Conservation (phyloP, 2,888 invertebrate species). For the Andrena praecox region DNA sequence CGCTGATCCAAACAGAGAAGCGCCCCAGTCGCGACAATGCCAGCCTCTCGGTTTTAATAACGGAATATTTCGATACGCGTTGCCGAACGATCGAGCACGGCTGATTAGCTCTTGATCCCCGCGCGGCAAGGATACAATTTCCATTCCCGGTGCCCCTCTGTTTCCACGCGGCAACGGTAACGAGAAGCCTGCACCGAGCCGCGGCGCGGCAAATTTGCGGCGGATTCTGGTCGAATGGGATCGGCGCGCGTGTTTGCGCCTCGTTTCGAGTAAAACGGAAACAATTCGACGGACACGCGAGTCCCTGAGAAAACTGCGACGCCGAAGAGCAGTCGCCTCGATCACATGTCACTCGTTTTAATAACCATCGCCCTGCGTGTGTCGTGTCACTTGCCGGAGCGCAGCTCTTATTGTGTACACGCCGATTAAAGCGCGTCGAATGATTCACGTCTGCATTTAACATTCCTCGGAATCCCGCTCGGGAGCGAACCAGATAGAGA, state of each 20-base stretch:
- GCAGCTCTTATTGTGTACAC: neutral
- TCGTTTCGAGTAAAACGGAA: neutral
- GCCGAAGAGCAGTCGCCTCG: neutral
- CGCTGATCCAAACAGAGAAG: slow-evolving; percentile 6
- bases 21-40: slow-evolving; percentile 2
- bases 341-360: neutral
- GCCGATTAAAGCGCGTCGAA: neutral
- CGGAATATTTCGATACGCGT: slow-evolving; percentile 27
- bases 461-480: neutral
- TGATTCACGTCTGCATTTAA: neutral
- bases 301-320: neutral
- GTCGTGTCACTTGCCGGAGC: neutral
- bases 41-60: neutral
- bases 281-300: neutral
- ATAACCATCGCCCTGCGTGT: neutral
- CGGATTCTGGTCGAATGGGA: neutral
- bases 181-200: neutral
- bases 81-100: neutral
- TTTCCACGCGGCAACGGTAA: too few relatives aligned
- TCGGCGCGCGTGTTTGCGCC: neutral
- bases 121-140: neutral
- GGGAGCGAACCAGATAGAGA: neutral
- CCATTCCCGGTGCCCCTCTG: neutral
- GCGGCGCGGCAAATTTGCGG: neutral
- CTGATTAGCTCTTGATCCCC: neutral